Evolutionary conservation across 2,797 vertebrate genomes (phyloP).

Genomic region (Gadopsis bispinosus): DNA sequence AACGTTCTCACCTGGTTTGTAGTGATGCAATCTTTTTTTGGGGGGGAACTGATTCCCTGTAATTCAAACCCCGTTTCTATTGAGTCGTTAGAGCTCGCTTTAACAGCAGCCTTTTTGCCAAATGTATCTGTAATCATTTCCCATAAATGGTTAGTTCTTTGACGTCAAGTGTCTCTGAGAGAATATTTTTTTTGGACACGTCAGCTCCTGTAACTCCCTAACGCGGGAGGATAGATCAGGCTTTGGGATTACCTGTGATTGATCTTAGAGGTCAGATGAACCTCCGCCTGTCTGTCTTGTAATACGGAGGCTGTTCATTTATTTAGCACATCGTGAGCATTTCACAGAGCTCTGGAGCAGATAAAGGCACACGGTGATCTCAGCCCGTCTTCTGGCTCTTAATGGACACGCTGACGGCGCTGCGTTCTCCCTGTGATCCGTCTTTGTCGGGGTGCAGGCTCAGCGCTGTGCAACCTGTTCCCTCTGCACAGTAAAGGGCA

Average conservation of each 20-base stretch:
- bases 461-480: conserved; percentile 31
- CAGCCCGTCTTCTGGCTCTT: not conserved
- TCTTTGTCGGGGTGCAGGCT: not conserved
- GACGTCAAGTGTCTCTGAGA: not conserved
- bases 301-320: not conserved
- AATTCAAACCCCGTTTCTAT: not conserved
- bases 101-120: not conserved
- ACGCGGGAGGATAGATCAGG: conserved; percentile 1
- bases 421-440: not conserved
- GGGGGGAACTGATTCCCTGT: not conserved
- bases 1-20: too few relatives aligned
- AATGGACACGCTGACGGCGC: not conserved
- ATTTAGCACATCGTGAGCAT: not conserved
- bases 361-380: not conserved
- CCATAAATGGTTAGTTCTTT: not conserved
- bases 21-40: not conserved
- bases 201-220: not conserved
- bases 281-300: not conserved
- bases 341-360: not conserved
- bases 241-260: not conserved
- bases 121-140: not conserved
- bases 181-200: not conserved
- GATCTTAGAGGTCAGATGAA: conserved; percentile 21
- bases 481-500: conserved; percentile 37
- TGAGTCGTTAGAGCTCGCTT: not conserved